phyloP scores from a whole-genome alignment of 2,888 invertebrate species.

The Criorhina ranunculi region DNA sequence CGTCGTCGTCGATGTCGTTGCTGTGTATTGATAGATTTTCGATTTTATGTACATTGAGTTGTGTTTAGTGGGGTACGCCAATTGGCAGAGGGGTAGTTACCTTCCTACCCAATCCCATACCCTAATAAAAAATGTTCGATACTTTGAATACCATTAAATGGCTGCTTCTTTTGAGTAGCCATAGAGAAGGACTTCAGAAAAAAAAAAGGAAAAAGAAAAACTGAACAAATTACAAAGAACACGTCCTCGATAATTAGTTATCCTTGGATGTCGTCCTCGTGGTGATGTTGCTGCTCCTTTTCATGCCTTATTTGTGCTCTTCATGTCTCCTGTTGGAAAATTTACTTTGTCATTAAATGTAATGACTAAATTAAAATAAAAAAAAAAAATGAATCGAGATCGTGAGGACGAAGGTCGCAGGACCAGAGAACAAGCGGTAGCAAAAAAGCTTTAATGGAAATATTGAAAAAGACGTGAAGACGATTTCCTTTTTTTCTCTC shows the following conservation, averaged over 20 bases:
- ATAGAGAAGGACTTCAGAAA: background rate
- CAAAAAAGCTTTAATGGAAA: conserved; percentile 47
- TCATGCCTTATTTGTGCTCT: conserved; percentile 72
- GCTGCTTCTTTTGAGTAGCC: conserved; percentile 57
- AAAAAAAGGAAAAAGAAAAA: conserved; percentile 16
- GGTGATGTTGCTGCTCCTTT: conserved; percentile 49
- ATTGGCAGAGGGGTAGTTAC: conserved; percentile 41
- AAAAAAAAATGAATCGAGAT: conserved; percentile 24
- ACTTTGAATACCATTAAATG: conserved; percentile 73
- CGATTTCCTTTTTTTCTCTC: too few relatives aligned
- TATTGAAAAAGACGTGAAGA: conserved; percentile 39
- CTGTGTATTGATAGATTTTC: conserved; percentile 71
- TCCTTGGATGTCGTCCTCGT: conserved; percentile 65
- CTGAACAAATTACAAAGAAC: conserved; percentile 65
- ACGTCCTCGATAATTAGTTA: conserved; percentile 76
- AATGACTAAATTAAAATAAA: conserved; percentile 72
- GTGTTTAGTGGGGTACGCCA: conserved; percentile 49
- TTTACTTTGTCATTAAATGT: conserved; percentile 75
- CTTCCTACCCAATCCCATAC: conserved; percentile 1
- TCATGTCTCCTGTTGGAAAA: conserved; percentile 65
- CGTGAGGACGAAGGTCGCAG: conserved; percentile 1
- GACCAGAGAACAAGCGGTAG: background rate
- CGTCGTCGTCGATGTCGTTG: too few relatives aligned
- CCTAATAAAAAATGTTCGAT: conserved; percentile 57
- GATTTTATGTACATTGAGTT: conserved; percentile 62